Evolutionary conservation across 2,888 invertebrate species (phyloP).

Genomic region (Tromatobia lineatoria): DNA sequence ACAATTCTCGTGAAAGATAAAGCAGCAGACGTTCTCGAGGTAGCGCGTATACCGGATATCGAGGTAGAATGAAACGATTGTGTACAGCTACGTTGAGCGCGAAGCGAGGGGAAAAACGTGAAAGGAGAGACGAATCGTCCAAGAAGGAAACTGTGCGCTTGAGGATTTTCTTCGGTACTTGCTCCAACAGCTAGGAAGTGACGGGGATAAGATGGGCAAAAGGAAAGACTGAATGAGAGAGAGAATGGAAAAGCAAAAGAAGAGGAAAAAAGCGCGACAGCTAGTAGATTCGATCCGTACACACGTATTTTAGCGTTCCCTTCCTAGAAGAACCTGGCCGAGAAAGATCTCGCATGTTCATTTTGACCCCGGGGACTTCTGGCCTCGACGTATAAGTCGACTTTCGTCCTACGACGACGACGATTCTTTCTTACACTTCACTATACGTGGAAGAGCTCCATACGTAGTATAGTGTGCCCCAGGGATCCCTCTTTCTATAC

Average conservation of each 20-base stretch:
- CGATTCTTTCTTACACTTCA: conserved; percentile 28
- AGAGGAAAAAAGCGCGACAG: conserved; percentile 6
- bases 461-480: conserved; percentile 26
- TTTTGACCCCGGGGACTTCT: conserved; percentile 60
- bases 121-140: conserved; percentile 40
- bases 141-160: conserved; percentile 36
- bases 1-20: conserved; percentile 70
- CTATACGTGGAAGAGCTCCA: conserved; percentile 28
- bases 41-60: conserved; percentile 60
- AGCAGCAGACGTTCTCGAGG: conserved; percentile 64
- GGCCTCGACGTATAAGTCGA: conserved; percentile 43
- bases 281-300: conserved; percentile 38
- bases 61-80: conserved; percentile 59
- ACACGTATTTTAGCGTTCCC: conserved; percentile 29
- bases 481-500: conserved; percentile 48
- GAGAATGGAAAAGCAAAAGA: conserved; percentile 1
- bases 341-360: conserved; percentile 50
- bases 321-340: conserved; percentile 41
- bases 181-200: conserved; percentile 43
- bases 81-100: conserved; percentile 22
- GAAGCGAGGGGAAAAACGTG: conserved; percentile 31
- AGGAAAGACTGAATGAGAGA: neutral
- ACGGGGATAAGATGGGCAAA: conserved; percentile 17
- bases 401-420: conserved; percentile 22
- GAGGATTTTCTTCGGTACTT: conserved; percentile 34